These are phyloP conservation scores for Dendrocincla fuliginosa DNA, from an alignment of 2,797 vertebrate genomes.

Conservation along the genomic window DNA sequence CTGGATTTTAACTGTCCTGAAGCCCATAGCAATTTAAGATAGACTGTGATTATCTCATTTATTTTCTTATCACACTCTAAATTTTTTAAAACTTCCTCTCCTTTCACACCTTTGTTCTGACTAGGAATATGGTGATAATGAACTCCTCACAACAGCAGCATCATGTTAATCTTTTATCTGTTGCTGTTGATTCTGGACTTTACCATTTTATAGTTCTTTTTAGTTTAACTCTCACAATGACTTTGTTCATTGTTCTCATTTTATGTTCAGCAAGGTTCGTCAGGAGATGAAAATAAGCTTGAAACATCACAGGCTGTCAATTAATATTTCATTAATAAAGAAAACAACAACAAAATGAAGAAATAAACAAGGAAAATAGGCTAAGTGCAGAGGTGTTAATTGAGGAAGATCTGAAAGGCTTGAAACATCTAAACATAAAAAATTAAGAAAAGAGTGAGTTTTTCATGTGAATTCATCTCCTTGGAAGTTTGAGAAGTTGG, in stretches of 20 bases:
- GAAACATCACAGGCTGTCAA: constrained; percentile 44
- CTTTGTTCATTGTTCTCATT: constrained; percentile 40
- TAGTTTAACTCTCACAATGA: not conserved
- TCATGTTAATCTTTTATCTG: constrained; percentile 14
- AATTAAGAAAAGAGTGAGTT: not conserved
- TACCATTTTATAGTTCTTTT: not conserved
- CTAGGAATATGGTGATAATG: constrained; percentile 27
- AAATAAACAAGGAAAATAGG: constrained; percentile 45
- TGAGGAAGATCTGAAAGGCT: constrained; percentile 39
- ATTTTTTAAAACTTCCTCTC: not conserved
- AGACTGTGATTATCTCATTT: not conserved
- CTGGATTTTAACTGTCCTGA: not conserved
- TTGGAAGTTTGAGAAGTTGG: not conserved
- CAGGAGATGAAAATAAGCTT: constrained; percentile 22
- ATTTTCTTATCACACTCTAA: not conserved
- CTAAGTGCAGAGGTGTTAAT: constrained; percentile 65
- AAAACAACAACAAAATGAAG: constrained; percentile 59
- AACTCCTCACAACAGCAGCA: constrained; percentile 21
- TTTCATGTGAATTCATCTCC: not conserved
- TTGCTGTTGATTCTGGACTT: constrained; percentile 35
- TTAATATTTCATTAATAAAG: constrained; percentile 63
- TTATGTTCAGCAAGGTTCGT: constrained; percentile 4
- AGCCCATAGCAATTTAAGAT: not conserved
- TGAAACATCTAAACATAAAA: constrained; percentile 46
- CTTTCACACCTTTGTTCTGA: constrained; percentile 49